Conservation (phyloP, 2,113 vertebrate genomes). For the Anser brachyrhynchus region DNA sequence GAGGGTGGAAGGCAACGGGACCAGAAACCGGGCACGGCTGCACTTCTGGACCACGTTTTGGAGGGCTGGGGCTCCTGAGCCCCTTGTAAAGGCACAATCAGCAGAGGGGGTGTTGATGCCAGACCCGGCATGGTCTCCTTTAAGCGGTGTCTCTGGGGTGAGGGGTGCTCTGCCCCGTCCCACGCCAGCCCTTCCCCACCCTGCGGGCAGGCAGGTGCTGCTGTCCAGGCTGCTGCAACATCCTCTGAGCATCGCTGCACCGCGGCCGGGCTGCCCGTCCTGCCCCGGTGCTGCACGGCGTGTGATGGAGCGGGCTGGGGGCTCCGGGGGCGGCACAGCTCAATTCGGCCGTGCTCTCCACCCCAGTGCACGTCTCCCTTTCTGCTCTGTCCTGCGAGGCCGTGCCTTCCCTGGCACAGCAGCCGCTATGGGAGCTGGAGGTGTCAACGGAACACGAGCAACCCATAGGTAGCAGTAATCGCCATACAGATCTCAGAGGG, state of each 20-base stretch:
- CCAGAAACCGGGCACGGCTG: neutral
- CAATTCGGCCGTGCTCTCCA: too few relatives aligned
- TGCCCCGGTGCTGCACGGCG: too few relatives aligned
- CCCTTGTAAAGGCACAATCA: neutral
- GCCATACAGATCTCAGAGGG: rapidly evolving
- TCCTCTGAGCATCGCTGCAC: too few relatives aligned
- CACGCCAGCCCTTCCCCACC: neutral
- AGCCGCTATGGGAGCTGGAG: too few relatives aligned
- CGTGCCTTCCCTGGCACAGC: too few relatives aligned
- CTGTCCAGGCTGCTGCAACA: too few relatives aligned
- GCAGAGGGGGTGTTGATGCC: neutral
- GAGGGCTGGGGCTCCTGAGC: neutral
- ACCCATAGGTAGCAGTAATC: neutral
- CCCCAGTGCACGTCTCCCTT: too few relatives aligned
- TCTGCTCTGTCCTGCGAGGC: too few relatives aligned
- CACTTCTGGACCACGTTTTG: neutral
- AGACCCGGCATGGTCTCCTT: neutral
- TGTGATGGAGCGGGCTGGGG: too few relatives aligned
- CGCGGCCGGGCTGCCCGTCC: too few relatives aligned
- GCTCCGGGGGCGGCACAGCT: too few relatives aligned
- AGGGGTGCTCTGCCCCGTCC: neutral
- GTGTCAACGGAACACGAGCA: neutral
- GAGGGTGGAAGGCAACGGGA: neutral
- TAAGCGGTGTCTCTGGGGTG: neutral
- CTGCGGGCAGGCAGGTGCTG: too few relatives aligned